Base-by-base conservation (phyloP, 2,113 vertebrate genomes). In the Percopsis transmontana region DNA sequence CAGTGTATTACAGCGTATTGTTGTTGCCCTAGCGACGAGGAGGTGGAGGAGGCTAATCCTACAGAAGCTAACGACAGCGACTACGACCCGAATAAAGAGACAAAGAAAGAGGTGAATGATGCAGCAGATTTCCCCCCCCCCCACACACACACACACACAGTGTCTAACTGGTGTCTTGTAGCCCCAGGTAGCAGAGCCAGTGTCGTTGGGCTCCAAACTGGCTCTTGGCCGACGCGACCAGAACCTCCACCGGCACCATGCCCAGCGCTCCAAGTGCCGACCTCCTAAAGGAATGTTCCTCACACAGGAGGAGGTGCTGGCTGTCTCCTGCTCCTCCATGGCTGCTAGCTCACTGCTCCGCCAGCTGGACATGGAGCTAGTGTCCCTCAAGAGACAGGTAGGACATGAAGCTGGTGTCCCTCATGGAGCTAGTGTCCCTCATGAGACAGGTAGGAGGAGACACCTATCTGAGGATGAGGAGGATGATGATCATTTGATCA, bases 241-340 rank as follows among this genome's bases (percentile, higher is more conserved):
- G 91, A 98, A 95, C 41, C 92, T 98, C 76, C 95, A 95, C 81
- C 94, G 97, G 1, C 96, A 99, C 81, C 97, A 99, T 80, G 11
- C 20, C 2, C 96, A 98, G 82, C 94, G 97, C 5, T 95, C 96
- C 40, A 98, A 97, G 83, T 98, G 95, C 82, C 95, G 96, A 1
- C 97, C 97, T 0, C 97, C 97, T 4, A 98, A 98, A 90, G 97
- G 97, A 92, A 99, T 99, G 97, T 99, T 94, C 88, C 90, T 99
- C 84, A 97, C 92, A 58, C 96, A 97, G 87, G 97, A 99, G 86
- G 97, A 99, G 55, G 97, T 98, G 69, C 92, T 97, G 83, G 96
- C 96, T 2, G 94, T 99, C 50, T 98, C 97, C 85, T 98, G 96
- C 91, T 96, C 95, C 69, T 91, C 94, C 80, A 95, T 92, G 21